Evolutionary conservation across 2,888 invertebrate species (phyloP).

Genomic region (Zhuqinia jingwanae): DNA sequence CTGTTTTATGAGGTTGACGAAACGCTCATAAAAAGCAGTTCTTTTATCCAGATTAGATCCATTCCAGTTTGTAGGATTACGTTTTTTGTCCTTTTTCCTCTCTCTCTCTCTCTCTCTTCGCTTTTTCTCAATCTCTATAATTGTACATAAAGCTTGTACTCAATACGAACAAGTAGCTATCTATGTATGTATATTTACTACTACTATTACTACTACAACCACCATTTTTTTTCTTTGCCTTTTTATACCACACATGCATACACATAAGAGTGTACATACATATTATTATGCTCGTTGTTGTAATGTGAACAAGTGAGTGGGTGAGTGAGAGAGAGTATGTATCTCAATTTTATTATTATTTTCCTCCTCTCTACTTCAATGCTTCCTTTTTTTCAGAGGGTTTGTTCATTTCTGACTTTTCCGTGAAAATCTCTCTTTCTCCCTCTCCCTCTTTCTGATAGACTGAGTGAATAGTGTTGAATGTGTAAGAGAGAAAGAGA

Average conservation of each 20-base stretch:
- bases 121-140: conserved; percentile 33
- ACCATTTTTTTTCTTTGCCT: neutral
- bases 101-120: too few species aligned
- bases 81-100: conserved; percentile 58
- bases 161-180: too few species aligned
- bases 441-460: conserved; percentile 48
- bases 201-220: conserved; percentile 8
- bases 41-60: conserved; percentile 73
- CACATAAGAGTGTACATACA: neutral
- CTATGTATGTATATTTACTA: neutral
- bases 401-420: conserved; percentile 70
- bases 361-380: conserved; percentile 33
- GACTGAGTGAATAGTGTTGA: neutral
- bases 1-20: conserved; percentile 76
- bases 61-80: conserved; percentile 72
- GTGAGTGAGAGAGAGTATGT: neutral
- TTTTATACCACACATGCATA: conserved; percentile 18
- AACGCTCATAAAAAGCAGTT: conserved; percentile 74
- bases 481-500: conserved; percentile 19
- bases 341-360: conserved; percentile 60
- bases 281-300: neutral
- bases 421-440: conserved; percentile 50
- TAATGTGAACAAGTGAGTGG: neutral
- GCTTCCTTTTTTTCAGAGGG: conserved; percentile 32
- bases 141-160: too few species aligned